These are phyloP conservation scores for Amblyjoppa proteus DNA, from an alignment of 2,888 invertebrate species.

Conservation along the genomic window DNA sequence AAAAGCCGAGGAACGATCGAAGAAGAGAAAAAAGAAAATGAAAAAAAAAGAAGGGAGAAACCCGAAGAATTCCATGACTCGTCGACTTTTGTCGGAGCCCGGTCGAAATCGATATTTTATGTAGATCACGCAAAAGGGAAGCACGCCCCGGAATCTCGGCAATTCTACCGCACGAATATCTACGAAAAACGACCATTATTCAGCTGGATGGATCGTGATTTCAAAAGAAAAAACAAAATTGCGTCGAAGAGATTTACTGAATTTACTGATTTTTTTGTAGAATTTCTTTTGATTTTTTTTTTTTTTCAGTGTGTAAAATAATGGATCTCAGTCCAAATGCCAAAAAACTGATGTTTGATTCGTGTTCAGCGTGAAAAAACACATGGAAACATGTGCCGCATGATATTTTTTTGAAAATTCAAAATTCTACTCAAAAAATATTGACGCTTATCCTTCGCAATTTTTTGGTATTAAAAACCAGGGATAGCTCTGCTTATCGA, in stretches of 20 bases:
- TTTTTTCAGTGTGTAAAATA: no score
- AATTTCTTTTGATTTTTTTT: not conserved
- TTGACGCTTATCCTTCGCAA: no score
- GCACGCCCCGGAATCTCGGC: constrained; percentile 46
- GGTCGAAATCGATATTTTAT: constrained; percentile 79
- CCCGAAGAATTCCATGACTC: constrained; percentile 75
- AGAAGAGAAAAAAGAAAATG: constrained; percentile 20
- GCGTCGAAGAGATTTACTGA: not conserved
- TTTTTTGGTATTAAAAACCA: no score
- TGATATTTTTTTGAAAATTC: not conserved
- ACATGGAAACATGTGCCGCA: not conserved
- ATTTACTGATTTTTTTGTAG: no score
- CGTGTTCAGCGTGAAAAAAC: no score
- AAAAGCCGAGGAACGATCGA: constrained; percentile 62
- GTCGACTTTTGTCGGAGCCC: constrained; percentile 73
- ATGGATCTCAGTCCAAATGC: not conserved
- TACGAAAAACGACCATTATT: not conserved
- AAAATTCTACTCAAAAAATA: no score
- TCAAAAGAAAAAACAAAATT: not conserved
- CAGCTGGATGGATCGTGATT: not conserved
- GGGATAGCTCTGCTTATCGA: no score
- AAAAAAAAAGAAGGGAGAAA: constrained; percentile 31
- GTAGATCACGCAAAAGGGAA: constrained; percentile 74
- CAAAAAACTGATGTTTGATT: not conserved
- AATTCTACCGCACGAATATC: constrained; percentile 17